These are phyloP conservation scores for Heliothis peltigera DNA, from an alignment of 2,888 invertebrate species.

Conservation along the genomic window DNA sequence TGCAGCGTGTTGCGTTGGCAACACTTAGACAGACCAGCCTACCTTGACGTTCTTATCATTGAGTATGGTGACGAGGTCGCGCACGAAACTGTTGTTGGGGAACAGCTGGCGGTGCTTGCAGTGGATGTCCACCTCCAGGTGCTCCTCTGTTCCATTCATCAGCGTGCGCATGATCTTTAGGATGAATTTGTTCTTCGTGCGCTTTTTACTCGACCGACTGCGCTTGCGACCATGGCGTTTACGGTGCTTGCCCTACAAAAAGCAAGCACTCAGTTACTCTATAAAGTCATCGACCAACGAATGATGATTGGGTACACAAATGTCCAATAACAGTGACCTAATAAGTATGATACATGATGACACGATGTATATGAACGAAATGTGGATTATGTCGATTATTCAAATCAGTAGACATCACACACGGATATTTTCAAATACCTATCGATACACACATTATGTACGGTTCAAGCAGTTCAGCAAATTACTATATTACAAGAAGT, in stretches of 20 bases:
- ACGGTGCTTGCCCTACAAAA: slow-evolving; percentile 42
- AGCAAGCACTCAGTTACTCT: not conserved
- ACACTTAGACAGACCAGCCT: not conserved
- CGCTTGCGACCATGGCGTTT: slow-evolving; percentile 60
- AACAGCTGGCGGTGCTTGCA: slow-evolving; percentile 75
- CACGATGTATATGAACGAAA: too few species aligned
- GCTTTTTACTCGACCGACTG: slow-evolving; percentile 49
- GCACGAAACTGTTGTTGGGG: slow-evolving; percentile 82
- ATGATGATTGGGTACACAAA: too few species aligned
- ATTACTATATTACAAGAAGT: too few species aligned
- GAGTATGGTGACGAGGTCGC: slow-evolving; percentile 81
- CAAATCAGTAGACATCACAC: too few species aligned
- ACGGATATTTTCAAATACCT: too few species aligned
- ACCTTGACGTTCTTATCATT: slow-evolving; percentile 83
- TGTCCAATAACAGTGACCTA: too few species aligned
- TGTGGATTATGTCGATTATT: too few species aligned
- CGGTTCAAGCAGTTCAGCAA: too few species aligned
- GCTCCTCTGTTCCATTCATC: slow-evolving; percentile 72
- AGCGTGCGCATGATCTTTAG: slow-evolving; percentile 72
- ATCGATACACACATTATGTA: too few species aligned
- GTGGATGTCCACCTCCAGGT: slow-evolving; percentile 80
- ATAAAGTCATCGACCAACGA: too few species aligned
- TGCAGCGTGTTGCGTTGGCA: too few species aligned
- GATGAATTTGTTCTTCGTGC: slow-evolving; percentile 82
- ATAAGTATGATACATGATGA: too few species aligned